Conservation (phyloP, 1,140 invertebrate species). For the Adoxophyes honmai region DNA sequence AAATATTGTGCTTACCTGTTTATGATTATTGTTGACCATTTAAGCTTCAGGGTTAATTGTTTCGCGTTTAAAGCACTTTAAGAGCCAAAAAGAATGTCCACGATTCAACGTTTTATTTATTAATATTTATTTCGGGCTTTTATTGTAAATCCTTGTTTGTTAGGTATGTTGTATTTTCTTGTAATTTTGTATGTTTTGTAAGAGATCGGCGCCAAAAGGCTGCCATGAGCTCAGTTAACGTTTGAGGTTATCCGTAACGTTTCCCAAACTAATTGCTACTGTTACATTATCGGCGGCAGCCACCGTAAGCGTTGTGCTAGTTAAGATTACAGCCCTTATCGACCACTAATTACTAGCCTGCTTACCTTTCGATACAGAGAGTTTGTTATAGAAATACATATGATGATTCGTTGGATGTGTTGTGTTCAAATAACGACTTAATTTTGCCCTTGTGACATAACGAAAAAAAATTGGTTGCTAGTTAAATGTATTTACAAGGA, state of each 20-base stretch:
- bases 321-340: slow-evolving; percentile 44
- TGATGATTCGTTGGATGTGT: neutral
- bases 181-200: neutral
- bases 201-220: slow-evolving; percentile 3
- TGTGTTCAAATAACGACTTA: neutral
- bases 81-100: no score
- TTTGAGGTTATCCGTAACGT: slow-evolving; percentile 1
- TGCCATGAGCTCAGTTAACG: neutral
- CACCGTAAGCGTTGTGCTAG: slow-evolving; percentile 29
- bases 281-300: slow-evolving; percentile 18
- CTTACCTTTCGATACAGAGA: slow-evolving; percentile 4
- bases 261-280: slow-evolving; percentile 18
- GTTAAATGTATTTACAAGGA: no score
- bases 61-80: neutral
- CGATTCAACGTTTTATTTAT: neutral
- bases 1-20: neutral
- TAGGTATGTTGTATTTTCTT: neutral
- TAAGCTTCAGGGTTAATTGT: neutral
- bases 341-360: slow-evolving; percentile 36
- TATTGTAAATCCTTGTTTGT: neutral
- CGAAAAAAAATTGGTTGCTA: no score
- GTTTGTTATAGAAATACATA: neutral
- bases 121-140: neutral
- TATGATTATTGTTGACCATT: slow-evolving; percentile 3
- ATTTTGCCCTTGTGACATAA: no score